These are phyloP conservation scores for Brenthis hecate DNA, from an alignment of 2,888 invertebrate species.

Conservation along the genomic window DNA sequence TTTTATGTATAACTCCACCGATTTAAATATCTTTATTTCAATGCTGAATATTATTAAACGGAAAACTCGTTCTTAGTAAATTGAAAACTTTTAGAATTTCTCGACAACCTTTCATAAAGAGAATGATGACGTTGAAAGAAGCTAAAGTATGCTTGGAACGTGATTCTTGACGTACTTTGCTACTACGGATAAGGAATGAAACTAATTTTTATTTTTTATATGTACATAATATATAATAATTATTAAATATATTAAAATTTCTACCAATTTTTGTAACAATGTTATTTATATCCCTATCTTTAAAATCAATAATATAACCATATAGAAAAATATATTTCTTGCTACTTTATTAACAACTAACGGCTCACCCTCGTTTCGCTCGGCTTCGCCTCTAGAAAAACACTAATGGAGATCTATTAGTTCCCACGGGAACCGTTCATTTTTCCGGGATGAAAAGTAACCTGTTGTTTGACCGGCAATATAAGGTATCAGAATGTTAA, in stretches of 20 bases:
- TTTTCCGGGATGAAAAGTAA: no score
- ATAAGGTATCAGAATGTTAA: no score
- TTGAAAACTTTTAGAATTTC: conserved; percentile 19
- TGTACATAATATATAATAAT: no score
- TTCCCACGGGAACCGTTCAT: no score
- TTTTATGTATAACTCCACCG: not conserved
- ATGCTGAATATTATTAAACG: conserved; percentile 9
- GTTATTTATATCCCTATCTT: no score
- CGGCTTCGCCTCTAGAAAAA: no score
- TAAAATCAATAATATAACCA: no score
- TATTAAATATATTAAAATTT: no score
- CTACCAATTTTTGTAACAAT: no score
- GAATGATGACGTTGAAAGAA: conserved; percentile 19
- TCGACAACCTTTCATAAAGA: conserved; percentile 10
- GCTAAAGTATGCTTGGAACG: conserved; percentile 14
- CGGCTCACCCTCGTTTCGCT: no score
- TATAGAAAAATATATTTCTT: not conserved
- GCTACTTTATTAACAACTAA: not conserved
- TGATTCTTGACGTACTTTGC: conserved; percentile 8
- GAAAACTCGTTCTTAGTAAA: conserved; percentile 13
- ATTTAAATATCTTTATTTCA: conserved; percentile 3
- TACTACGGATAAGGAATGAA: not conserved
- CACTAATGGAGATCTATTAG: no score
- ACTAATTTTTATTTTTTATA: not conserved
- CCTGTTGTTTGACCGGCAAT: no score